phyloP scores from a whole-genome alignment of 2,888 invertebrate genomes.

The Sarcophaga variegata region DNA sequence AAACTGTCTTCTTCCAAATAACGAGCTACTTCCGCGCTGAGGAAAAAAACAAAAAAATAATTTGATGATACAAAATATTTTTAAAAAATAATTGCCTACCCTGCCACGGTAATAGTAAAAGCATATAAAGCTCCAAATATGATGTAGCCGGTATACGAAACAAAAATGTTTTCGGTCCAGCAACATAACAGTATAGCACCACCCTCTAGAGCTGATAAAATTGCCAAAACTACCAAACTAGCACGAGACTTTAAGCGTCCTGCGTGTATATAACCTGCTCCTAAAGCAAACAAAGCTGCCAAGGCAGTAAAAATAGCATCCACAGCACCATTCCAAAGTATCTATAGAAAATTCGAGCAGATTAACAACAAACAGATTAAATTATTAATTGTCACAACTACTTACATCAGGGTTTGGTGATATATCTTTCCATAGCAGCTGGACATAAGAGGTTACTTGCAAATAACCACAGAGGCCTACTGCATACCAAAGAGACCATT shows the following conservation, averaged over 20 bases:
- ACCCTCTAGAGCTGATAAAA: constrained; percentile 84
- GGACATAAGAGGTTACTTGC: constrained; percentile 88
- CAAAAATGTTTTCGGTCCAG: constrained; percentile 84
- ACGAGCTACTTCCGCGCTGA: constrained; percentile 93
- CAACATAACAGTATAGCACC: constrained; percentile 84
- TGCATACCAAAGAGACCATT: constrained; percentile 91
- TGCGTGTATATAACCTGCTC: constrained; percentile 82
- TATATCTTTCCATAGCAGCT: constrained; percentile 87
- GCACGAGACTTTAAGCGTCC: constrained; percentile 77
- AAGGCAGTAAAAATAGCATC: constrained; percentile 89
- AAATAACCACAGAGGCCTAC: constrained; percentile 88
- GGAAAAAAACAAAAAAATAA: constrained; percentile 68
- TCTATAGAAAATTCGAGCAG: constrained; percentile 56
- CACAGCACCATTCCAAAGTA: constrained; percentile 88
- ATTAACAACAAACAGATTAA: not conserved
- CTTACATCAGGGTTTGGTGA: constrained; percentile 79
- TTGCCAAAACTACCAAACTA: constrained; percentile 82
- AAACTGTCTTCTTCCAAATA: constrained; percentile 91
- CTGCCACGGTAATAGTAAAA: constrained; percentile 82
- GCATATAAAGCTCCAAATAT: constrained; percentile 90
- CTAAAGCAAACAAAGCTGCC: constrained; percentile 85
- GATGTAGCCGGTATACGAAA: constrained; percentile 90
- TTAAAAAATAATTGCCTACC: constrained; percentile 71
- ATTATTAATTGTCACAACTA: constrained; percentile 15
- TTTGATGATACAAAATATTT: not conserved